Evolutionary conservation across 2,888 invertebrate species (phyloP).

Genomic region (Amiota mariae): DNA sequence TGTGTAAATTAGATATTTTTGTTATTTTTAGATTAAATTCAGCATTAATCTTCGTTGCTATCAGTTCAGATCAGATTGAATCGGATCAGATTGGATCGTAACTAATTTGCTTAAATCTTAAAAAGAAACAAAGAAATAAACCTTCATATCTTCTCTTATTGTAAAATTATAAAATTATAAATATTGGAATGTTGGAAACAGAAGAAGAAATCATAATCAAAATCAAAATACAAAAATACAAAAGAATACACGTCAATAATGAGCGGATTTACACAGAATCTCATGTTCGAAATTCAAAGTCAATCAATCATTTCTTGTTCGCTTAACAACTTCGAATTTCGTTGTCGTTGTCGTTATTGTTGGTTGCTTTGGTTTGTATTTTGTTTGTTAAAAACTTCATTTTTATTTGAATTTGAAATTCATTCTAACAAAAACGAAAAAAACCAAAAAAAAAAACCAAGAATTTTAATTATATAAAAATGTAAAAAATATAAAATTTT

Average conservation of each 20-base stretch:
- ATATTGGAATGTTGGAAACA: too few species aligned
- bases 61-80: too few species aligned
- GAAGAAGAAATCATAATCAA: too few species aligned
- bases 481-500: slow-evolving; percentile 32
- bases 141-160: too few species aligned
- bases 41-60: too few species aligned
- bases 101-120: too few species aligned
- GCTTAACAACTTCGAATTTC: neutral
- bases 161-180: too few species aligned
- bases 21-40: too few species aligned
- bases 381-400: neutral
- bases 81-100: too few species aligned
- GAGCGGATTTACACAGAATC: slow-evolving; percentile 8
- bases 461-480: slow-evolving; percentile 45
- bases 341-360: neutral
- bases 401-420: neutral
- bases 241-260: neutral
- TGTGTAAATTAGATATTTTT: too few species aligned
- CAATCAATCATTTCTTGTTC: slow-evolving; percentile 20
- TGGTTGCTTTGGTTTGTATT: neutral
- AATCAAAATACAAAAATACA: too few species aligned
- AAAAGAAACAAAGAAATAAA: too few species aligned
- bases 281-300: slow-evolving; percentile 1
- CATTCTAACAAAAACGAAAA: neutral
- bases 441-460: slow-evolving; percentile 37